A percentile compares a stretch with the other conserved stretches of the same genome.
Evolutionary conservation across 2,113 vertebrate species (phyloP).

Genomic region (Laticauda laticaudata): DNA sequence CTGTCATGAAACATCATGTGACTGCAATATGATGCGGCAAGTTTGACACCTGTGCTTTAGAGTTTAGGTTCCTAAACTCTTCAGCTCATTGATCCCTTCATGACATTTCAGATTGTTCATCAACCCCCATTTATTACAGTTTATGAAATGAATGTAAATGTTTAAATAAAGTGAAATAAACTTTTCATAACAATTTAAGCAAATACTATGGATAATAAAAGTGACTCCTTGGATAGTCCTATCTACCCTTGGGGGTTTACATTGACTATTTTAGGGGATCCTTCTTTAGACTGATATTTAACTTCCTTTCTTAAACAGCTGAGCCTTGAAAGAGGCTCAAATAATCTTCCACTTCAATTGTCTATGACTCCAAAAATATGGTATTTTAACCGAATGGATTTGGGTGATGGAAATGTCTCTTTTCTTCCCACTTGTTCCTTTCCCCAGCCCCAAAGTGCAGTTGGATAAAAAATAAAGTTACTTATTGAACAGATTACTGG

Average conservation of each 20-base stretch:
- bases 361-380: not conserved
- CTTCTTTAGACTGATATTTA: not conserved
- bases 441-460: not conserved
- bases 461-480: not conserved
- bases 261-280: not conserved
- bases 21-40: not conserved
- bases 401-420: not conserved
- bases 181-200: not conserved
- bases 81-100: not conserved
- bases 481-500: not conserved
- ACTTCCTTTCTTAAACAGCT: not conserved
- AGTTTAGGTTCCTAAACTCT: not conserved
- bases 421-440: not conserved
- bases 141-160: not conserved
- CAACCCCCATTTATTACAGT: not conserved
- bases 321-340: not conserved
- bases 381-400: not conserved
- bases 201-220: not conserved
- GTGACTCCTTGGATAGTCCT: not conserved
- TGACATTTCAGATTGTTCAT: not conserved
- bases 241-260: not conserved
- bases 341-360: not conserved
- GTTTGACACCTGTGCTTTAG: not conserved
- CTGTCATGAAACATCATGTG: rapidly evolving
- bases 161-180: not conserved